phyloP scores from a whole-genome alignment of 2,113 vertebrate genomes.

The Oryzias javanicus region DNA sequence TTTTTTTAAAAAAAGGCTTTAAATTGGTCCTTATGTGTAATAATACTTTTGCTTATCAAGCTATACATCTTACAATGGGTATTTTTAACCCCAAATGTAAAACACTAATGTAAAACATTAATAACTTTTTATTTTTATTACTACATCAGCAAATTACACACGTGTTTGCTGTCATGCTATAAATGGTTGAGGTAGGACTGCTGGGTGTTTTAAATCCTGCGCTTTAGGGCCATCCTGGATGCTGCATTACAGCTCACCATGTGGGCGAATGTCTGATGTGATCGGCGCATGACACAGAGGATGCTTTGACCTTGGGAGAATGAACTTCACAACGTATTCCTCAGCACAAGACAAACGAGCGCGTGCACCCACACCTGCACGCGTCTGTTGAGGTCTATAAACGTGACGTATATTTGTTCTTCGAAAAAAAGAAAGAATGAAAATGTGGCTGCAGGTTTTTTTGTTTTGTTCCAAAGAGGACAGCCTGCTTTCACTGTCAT shows the following conservation, averaged over 20 bases:
- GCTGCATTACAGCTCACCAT: neutral
- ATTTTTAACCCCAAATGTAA: too few species aligned
- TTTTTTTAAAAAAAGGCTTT: too few species aligned
- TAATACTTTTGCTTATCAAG: too few species aligned
- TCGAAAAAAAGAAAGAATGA: too few species aligned
- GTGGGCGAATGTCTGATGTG: slow-evolving; percentile 4
- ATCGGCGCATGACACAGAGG: neutral
- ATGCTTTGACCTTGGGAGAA: slow-evolving; percentile 9
- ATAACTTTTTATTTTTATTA: neutral
- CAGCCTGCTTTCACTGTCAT: slow-evolving; percentile 17
- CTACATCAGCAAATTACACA: slow-evolving; percentile 1
- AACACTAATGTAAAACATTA: neutral
- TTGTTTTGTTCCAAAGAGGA: neutral
- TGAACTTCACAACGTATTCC: neutral
- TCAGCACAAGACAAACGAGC: neutral
- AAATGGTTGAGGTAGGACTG: slow-evolving; percentile 33
- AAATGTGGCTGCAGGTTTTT: too few species aligned
- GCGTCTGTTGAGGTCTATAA: neutral
- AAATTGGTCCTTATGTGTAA: too few species aligned
- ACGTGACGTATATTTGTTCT: too few species aligned
- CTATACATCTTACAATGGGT: too few species aligned
- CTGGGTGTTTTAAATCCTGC: slow-evolving; percentile 8
- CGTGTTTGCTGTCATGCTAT: slow-evolving; percentile 3
- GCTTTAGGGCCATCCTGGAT: neutral
- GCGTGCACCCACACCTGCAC: neutral